These are phyloP conservation scores for Strix occidentalis DNA, from an alignment of 2,797 vertebrate genomes.

Conservation along the genomic window DNA sequence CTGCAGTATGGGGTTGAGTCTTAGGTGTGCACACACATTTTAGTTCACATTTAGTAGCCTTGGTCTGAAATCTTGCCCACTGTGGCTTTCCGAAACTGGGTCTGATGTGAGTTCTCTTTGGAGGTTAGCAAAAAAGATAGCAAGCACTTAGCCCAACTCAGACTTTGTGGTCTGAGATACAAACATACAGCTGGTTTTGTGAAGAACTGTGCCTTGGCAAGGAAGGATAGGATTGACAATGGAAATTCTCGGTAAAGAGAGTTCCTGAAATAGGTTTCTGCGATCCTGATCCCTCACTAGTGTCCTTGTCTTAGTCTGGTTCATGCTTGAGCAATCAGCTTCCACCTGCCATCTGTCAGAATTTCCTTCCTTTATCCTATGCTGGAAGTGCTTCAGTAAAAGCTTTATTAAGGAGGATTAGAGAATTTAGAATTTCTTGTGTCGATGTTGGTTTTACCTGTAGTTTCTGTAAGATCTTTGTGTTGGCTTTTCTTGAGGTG, in stretches of 20 bases:
- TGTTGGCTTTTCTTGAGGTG: not conserved
- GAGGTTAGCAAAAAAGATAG: not conserved
- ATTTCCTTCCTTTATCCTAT: conserved; percentile 24
- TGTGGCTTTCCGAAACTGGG: not conserved
- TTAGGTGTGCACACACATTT: not conserved
- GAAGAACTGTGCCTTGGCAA: not conserved
- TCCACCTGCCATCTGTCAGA: conserved; percentile 48
- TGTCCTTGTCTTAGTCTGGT: conserved; percentile 6
- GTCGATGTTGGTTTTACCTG: not conserved
- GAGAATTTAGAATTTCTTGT: not conserved
- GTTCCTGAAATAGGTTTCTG: conserved; percentile 51
- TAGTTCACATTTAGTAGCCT: not conserved
- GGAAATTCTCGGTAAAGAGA: not conserved
- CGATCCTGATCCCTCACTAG: conserved; percentile 33
- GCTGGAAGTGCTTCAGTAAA: conserved; percentile 42
- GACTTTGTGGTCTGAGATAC: not conserved
- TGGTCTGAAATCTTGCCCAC: not conserved
- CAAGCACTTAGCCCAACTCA: not conserved
- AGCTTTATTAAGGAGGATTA: conserved; percentile 17
- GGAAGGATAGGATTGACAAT: not conserved
- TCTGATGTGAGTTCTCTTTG: not conserved
- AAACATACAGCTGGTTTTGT: not conserved
- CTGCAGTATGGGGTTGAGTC: not conserved
- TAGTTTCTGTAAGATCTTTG: not conserved
- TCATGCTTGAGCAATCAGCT: conserved; percentile 21